Percentiles rank a stretch among this genome's conserved stretches.
Conservation (phyloP, 2,797 vertebrate species). For the Pygocentrus nattereri region DNA sequence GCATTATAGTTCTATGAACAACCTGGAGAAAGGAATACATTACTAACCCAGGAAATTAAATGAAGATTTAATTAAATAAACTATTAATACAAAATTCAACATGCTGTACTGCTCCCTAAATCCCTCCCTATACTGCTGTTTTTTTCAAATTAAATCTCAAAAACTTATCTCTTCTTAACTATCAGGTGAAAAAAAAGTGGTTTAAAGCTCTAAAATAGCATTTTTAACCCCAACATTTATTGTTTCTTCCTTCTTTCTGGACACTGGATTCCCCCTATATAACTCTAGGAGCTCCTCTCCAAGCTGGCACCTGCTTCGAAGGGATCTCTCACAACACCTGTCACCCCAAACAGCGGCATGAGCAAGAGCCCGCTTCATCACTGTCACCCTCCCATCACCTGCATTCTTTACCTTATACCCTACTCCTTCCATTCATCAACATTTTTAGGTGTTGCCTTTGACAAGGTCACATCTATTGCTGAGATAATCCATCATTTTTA, state of each 20-base stretch:
- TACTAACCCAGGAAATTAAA: too few relatives aligned
- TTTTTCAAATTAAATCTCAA: too few relatives aligned
- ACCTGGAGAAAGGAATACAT: too few relatives aligned
- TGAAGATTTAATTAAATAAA: too few relatives aligned
- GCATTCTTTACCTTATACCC: constrained; percentile 57
- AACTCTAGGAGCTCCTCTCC: constrained; percentile 4
- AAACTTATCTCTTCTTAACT: too few relatives aligned
- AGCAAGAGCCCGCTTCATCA: constrained; percentile 72
- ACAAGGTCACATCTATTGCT: constrained; percentile 79
- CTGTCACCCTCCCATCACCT: constrained; percentile 82
- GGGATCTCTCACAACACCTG: constrained; percentile 77
- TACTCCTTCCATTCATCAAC: constrained; percentile 76
- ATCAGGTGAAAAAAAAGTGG: too few relatives aligned
- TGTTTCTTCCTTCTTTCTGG: not conserved
- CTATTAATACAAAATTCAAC: too few relatives aligned
- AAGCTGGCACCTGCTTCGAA: constrained; percentile 45
- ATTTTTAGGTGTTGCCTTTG: constrained; percentile 74
- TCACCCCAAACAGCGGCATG: constrained; percentile 65
- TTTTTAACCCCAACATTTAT: not conserved
- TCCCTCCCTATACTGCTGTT: too few relatives aligned
- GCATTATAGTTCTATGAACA: not conserved
- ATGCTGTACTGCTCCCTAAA: too few relatives aligned
- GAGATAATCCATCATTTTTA: constrained; percentile 56
- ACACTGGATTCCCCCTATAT: constrained; percentile 1
- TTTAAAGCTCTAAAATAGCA: not conserved